Base-by-base conservation (phyloP, 2,888 invertebrate genomes). In the Dasysyrphus albostriatus region DNA sequence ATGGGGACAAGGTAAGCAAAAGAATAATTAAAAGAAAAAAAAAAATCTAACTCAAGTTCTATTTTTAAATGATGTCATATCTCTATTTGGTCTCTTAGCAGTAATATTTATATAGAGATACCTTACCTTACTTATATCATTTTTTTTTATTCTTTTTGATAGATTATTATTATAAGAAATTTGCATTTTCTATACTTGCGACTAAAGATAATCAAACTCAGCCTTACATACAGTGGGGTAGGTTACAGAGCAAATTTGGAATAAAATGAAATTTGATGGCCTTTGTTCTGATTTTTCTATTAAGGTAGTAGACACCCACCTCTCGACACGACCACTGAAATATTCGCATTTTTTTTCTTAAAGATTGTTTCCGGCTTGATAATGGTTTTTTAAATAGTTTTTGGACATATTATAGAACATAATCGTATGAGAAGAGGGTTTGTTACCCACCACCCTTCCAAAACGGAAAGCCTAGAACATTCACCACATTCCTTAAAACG, bases 1-100 rank as follows among this genome's bases (percentile, higher is more conserved):
- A 42, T 92, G 92, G 92, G 91, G 91, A 58, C 90, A 91, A 91
- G 92, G 91, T 91, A 90, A 90, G 91, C 34, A 37, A 44, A 49
- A 47, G 59, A 39, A 59, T 59, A 59, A 24, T 42, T 14, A 59
- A 19, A 39, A 19, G 2, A 51, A 16, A 47, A 47, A 61, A 10
- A 19, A 44, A 47, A 61, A 51, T 9, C 16, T 54, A 16, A 24
- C 12, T 29, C 47, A 32, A 67, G 69, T 69, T 69, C 69, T 69
- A 69, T 69, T 54, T 70, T 42, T 58, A 75, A 58, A 73, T 78
- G 79, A 82, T 73, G 78, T 79, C 79, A 75, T 87, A 61, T 67
- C 67, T 80, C 29, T 80, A 70, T 79, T 83, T 75, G 74, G 72
- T 65, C 14, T 29, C 49, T 58, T 19, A 42, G 69, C 14, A 56